A percentile compares a stretch with the other conserved stretches of the same genome.
Conservation (phyloP, 2,888 invertebrate genomes). For the Philereme vetulata region DNA sequence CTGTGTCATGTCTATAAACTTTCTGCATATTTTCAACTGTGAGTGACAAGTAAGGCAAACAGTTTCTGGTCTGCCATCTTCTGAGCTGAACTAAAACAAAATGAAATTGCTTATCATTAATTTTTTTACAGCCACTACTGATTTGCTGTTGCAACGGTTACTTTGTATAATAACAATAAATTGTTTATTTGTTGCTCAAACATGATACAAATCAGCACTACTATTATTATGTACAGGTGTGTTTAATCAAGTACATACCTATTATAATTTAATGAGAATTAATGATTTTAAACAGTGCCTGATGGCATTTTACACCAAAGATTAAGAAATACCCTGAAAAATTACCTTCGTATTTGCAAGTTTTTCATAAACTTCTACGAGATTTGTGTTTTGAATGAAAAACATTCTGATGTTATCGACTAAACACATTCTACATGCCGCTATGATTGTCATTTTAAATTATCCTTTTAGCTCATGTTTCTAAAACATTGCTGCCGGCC, state of each 20-base stretch:
- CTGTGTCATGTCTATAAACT: slow-evolving; percentile 15
- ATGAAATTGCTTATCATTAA: too few species aligned
- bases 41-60: slow-evolving; percentile 22
- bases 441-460: slow-evolving; percentile 9
- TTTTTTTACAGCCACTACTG: too few species aligned
- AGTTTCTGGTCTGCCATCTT: slow-evolving; percentile 19
- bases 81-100: slow-evolving; percentile 14
- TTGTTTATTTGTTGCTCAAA: too few species aligned
- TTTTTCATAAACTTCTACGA: slow-evolving; percentile 24
- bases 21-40: slow-evolving; percentile 14
- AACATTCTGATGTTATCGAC: slow-evolving; percentile 18
- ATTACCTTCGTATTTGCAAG: slow-evolving; percentile 22
- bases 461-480: slow-evolving; percentile 16
- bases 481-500: slow-evolving; percentile 1
- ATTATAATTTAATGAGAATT: too few species aligned
- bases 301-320: too few species aligned
- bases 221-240: too few species aligned
- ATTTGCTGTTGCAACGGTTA: too few species aligned
- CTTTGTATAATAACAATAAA: too few species aligned
- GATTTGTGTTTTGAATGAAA: slow-evolving; percentile 18
- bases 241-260: too few species aligned
- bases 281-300: too few species aligned
- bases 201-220: too few species aligned
- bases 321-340: too few species aligned
- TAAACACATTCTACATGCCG: slow-evolving; percentile 26